Evolutionary conservation across 1,140 invertebrate genomes (phyloP).

Genomic region (Drosophila kohkoa): DNA sequence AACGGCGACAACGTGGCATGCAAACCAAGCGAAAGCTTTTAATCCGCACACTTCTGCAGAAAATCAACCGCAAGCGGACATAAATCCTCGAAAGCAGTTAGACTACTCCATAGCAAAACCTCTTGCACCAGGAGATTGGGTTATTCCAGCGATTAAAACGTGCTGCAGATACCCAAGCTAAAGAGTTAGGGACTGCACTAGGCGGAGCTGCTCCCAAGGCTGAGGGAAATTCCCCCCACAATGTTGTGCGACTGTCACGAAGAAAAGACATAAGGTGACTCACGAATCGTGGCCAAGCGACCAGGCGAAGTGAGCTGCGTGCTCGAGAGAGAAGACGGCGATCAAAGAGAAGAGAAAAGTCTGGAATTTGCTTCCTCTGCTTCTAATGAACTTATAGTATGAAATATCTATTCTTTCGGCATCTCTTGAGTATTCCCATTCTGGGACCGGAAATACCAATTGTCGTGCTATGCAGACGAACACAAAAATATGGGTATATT

Average conservation of each 20-base stretch:
- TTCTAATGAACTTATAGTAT: slow-evolving; percentile 4
- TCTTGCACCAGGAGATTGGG: slow-evolving; percentile 22
- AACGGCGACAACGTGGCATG: slow-evolving; percentile 50
- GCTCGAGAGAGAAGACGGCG: slow-evolving; percentile 1
- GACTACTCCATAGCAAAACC: slow-evolving; percentile 26
- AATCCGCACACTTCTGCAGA: slow-evolving; percentile 55
- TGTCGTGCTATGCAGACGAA: not conserved
- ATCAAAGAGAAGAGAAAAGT: slow-evolving; percentile 14
- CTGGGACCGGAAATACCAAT: slow-evolving; percentile 40
- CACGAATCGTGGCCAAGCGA: slow-evolving; percentile 7
- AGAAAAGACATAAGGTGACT: slow-evolving; percentile 23
- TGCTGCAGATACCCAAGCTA: not conserved
- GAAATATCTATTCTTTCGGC: slow-evolving; percentile 7
- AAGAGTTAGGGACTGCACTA: not conserved
- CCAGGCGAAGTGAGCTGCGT: not conserved
- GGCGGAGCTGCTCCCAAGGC: slow-evolving; percentile 17
- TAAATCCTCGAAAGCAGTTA: slow-evolving; percentile 62
- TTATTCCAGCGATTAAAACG: slow-evolving; percentile 36
- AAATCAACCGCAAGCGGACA: slow-evolving; percentile 56
- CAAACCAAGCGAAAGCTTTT: slow-evolving; percentile 54
- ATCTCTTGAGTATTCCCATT: not conserved
- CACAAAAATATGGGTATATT: not conserved
- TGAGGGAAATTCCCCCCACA: slow-evolving; percentile 27
- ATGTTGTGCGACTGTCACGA: slow-evolving; percentile 13
- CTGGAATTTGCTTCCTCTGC: slow-evolving; percentile 20